phyloP scores from a whole-genome alignment of 2,797 vertebrate genomes.

The Amblyraja radiata region DNA sequence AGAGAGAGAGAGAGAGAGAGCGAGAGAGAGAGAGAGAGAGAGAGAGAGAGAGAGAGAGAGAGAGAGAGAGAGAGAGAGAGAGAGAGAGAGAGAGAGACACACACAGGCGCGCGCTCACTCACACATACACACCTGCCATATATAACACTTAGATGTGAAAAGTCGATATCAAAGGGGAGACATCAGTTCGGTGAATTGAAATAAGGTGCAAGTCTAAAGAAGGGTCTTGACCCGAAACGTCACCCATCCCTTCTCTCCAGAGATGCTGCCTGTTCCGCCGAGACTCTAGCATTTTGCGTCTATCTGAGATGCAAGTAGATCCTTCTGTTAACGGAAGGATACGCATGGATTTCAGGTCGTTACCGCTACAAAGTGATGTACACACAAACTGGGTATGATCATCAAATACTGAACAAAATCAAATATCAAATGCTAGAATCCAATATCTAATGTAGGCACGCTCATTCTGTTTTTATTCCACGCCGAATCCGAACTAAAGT shows the following conservation, averaged over 20 bases:
- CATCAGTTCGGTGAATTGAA: not conserved
- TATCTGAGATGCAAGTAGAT: not conserved
- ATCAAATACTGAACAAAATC: not conserved
- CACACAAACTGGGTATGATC: not conserved
- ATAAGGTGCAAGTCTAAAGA: too few relatives aligned
- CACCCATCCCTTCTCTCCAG: too few relatives aligned
- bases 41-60: too few relatives aligned
- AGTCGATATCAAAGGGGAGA: not conserved
- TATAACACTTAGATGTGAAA: not conserved
- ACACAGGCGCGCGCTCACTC: too few relatives aligned
- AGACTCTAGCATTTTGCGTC: too few relatives aligned
- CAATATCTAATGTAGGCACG: not conserved
- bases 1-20: too few relatives aligned
- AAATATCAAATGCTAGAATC: not conserved
- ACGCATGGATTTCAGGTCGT: not conserved
- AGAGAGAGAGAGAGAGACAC: too few relatives aligned
- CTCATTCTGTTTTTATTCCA: not conserved
- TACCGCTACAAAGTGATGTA: not conserved
- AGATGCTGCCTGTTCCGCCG: too few relatives aligned
- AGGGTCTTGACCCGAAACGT: too few relatives aligned
- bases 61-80: too few relatives aligned
- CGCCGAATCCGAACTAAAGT: not conserved
- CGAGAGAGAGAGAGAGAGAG: too few relatives aligned
- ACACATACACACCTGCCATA: not conserved
- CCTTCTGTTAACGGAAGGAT: not conserved